Conservation (phyloP, 2,113 vertebrate genomes). For the Syrrhaptes paradoxus region DNA sequence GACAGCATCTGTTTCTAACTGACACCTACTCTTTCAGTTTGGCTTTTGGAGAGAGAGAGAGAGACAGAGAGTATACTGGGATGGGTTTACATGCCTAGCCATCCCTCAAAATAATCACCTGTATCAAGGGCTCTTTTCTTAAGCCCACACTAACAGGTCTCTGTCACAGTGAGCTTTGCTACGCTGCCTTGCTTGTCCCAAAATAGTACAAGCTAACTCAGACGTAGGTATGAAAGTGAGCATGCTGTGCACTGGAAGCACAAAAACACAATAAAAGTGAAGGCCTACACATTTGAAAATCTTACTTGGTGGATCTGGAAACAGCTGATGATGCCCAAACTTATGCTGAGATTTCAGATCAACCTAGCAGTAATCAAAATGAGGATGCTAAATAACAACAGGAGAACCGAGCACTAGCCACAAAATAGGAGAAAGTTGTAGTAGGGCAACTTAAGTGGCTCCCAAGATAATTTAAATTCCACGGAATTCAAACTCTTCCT, state of each 20-base stretch:
- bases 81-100: neutral
- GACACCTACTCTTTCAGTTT: neutral
- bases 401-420: neutral
- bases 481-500: neutral
- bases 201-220: neutral
- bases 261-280: neutral
- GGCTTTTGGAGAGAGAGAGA: neutral
- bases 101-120: neutral
- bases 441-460: neutral
- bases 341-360: neutral
- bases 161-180: neutral
- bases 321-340: neutral
- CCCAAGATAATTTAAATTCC: neutral
- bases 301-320: neutral
- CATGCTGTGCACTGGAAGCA: neutral
- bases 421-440: neutral
- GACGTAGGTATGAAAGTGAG: neutral
- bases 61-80: no score
- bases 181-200: neutral
- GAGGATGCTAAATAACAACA: neutral
- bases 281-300: neutral
- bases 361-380: neutral
- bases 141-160: neutral
- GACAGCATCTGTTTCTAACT: neutral
- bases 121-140: neutral